Evolutionary conservation across 2,797 vertebrate species (phyloP).

Genomic region (Meda fulgida): DNA sequence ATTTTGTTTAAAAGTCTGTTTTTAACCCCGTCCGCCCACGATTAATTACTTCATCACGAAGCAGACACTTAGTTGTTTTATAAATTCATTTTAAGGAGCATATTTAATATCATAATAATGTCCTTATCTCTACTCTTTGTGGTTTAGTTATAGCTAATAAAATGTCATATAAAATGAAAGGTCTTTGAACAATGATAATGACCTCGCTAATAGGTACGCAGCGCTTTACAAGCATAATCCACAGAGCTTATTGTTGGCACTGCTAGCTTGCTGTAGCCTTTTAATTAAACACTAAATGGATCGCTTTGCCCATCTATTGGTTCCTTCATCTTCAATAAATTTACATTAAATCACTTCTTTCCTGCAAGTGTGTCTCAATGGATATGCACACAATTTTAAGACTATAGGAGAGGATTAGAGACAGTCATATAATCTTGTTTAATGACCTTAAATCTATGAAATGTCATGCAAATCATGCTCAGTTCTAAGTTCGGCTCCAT

Average conservation of each 20-base stretch:
- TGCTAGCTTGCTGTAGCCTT: neutral
- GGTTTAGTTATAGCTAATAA: conserved; percentile 3
- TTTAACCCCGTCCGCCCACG: neutral
- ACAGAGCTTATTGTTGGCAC: conserved; percentile 6
- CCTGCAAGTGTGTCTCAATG: neutral
- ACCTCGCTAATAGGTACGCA: neutral
- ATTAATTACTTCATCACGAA: neutral
- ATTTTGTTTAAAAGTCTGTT: neutral
- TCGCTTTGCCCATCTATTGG: neutral
- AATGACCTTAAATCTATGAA: neutral
- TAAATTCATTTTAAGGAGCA: neutral
- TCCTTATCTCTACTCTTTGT: conserved; percentile 1
- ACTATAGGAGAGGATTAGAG: neutral
- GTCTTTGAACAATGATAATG: conserved; percentile 18
- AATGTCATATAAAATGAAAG: conserved; percentile 9
- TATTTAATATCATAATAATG: neutral
- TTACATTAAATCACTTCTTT: neutral
- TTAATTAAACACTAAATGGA: conserved; percentile 13
- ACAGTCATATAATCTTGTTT: neutral
- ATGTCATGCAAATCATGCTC: neutral
- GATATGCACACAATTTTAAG: neutral
- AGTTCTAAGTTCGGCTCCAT: neutral
- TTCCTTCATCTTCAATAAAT: conserved; percentile 1
- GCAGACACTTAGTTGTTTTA: neutral
- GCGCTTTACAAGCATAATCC: neutral